Evolutionary conservation across 2,888 invertebrate genomes (phyloP).

Genomic region (Chrysolina oricalcia): DNA sequence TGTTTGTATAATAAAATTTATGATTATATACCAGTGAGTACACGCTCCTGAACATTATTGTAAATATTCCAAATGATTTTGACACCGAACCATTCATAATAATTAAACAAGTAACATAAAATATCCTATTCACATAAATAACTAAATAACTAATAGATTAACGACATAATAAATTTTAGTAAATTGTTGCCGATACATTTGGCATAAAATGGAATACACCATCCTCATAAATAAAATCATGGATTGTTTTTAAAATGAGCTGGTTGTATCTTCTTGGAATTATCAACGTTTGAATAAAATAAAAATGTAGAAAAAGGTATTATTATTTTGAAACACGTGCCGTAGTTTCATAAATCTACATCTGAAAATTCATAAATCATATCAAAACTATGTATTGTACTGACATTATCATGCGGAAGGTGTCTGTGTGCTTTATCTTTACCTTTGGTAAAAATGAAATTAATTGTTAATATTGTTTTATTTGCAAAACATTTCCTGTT

Average conservation of each 20-base stretch:
- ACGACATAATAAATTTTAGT: background rate
- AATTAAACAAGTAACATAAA: background rate
- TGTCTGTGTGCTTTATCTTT: no score
- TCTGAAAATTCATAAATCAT: no score
- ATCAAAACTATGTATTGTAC: no score
- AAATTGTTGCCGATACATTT: conserved; percentile 4
- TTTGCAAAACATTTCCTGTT: no score
- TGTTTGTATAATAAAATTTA: no score
- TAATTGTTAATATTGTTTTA: no score
- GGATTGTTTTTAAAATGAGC: background rate
- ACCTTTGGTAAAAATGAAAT: no score
- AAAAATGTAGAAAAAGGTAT: no score
- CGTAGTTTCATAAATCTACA: no score
- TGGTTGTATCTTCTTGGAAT: background rate
- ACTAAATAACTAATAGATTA: background rate
- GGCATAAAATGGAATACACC: background rate
- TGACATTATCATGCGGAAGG: no score
- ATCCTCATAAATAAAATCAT: background rate
- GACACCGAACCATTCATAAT: background rate
- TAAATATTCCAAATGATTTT: background rate
- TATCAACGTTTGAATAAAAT: no score
- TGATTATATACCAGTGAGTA: background rate
- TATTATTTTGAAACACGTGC: no score
- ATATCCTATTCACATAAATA: background rate
- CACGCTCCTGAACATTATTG: background rate